Evolutionary conservation across 2,888 invertebrate species (phyloP), one percentile per base, ranked within the genome.

Genomic region (Listrodromus nycthemerus): DNA sequence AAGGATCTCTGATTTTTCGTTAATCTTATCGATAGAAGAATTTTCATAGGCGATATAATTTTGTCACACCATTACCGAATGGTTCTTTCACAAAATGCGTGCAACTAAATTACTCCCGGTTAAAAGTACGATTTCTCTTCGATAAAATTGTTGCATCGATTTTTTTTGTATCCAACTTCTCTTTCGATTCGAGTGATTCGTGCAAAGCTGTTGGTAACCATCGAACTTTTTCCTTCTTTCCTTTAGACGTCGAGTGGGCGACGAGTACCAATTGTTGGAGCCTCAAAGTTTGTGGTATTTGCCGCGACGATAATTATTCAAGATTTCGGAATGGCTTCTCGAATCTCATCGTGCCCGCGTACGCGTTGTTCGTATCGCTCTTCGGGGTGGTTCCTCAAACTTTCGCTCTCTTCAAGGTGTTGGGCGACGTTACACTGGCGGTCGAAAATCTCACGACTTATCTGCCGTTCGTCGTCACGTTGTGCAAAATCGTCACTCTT

Each of bases 231-330:
- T 19, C 3, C 8, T 21, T 7, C 24, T 24, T 21, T 24, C 21
- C 13, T 8, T 4, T 3, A 86, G 85, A 85, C 80, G 45, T 81
- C 16, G 83, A 85, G 74, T 85, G 86, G 86, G 83, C 83, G 10
- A 82, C 70, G 30, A 71, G 77, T 5, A 48, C 52, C n/a, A 83
- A 83, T 55, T 50, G 83, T 52, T 48, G 83, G n/a, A 52, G 63
- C 3, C 55, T 86, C 10, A 81, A 79, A 66, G 41, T 76, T 16
- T 58, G 75, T n/a, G 86, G 86, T 7, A 19, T 86, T 21, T 85
- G 81, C 79, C 80, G 79, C 1, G 58, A 70, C 33, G 30, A 30
- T 24, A 16, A 45, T 48, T 8, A 37, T 66, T 45, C 67, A 55
- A 8, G 13, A 2, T 74, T 24, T 30, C 76, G 76, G 0, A 66